Evolutionary conservation across 2,888 invertebrate genomes (phyloP).

Genomic region (Pandemis cinnamomeana): DNA sequence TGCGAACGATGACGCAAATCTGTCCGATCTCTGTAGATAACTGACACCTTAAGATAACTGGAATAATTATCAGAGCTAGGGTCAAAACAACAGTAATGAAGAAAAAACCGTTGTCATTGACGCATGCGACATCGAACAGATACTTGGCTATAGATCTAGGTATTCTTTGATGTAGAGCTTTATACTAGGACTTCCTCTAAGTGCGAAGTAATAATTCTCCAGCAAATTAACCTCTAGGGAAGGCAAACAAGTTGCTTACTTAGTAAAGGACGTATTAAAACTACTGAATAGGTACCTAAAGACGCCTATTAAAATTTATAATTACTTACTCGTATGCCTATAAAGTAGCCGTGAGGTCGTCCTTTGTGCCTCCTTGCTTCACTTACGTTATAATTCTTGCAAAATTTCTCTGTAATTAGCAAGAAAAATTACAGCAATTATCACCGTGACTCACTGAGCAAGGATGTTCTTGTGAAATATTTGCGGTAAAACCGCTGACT

Average conservation of each 20-base stretch:
- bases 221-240: neutral
- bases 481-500: conserved; percentile 36
- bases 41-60: too few species aligned
- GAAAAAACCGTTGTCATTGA: too few species aligned
- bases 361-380: conserved; percentile 48
- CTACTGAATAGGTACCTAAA: conserved; percentile 12
- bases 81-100: too few species aligned
- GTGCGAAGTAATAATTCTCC: neutral
- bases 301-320: conserved; percentile 25
- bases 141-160: too few species aligned
- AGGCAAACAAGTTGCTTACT: conserved; percentile 6
- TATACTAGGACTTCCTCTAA: neutral
- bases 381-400: conserved; percentile 50
- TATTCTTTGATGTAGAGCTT: neutral
- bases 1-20: too few species aligned
- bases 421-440: conserved; percentile 64
- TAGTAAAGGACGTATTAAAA: conserved; percentile 1
- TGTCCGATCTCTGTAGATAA: too few species aligned
- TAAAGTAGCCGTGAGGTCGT: conserved; percentile 44
- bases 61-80: too few species aligned
- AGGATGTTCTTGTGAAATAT: conserved; percentile 53
- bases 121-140: too few species aligned
- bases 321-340: conserved; percentile 14
- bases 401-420: conserved; percentile 58
- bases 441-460: conserved; percentile 53